Evolutionary conservation across 2,113 vertebrate genomes (phyloP), one percentile per base, ranked within the genome.

Genomic region (Stegastes partitus): DNA sequence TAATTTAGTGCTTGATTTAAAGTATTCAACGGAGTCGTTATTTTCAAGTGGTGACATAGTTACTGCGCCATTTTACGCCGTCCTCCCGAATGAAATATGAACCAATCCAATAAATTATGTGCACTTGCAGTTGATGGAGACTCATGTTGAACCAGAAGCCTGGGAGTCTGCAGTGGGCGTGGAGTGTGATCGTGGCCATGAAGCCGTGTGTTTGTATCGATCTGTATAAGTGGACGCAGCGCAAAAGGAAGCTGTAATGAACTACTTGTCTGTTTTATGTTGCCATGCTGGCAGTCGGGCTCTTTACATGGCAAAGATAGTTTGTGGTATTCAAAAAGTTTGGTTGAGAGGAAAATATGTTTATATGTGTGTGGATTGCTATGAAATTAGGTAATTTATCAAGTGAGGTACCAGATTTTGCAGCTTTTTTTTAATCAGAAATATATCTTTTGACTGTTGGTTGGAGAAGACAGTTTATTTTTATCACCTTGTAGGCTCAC

Each of bases 1-100:
- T 55, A 54, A 78, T 47, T 75, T 23, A 44, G 21, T 42, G 34
- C 44, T 14, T 31, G 25, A 79, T 72, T 76, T 76, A 53, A 77
- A 49, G 62, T 45, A 49, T 81, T 84, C 9, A 70, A 42, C 71
- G 11, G 23, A 64, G 58, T 23, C 0, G 7, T 70, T 77, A 69
- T 65, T 68, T 71, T 66, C 21, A 67, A 28, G 28, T 49, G 16
- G 8, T 19, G 44, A 28, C 54, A 68, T 4, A 12, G 34, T 26
- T 25, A 69, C 15, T 31, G 23, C 31, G 10, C 7, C 23, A 31
- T 66, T 78, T 71, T 5, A 28, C 1, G 3, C 49, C 0, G 18
- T 49, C 55, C 37, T 31, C 44, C 45, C 2, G 22, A 56, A 11
- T 72, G 9, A 79, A 72, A 68, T 64, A 26, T 37, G 23, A 19